Evolutionary conservation across 1,140 invertebrate species (phyloP).

Genomic region (Pogonognathellus flavescens): DNA sequence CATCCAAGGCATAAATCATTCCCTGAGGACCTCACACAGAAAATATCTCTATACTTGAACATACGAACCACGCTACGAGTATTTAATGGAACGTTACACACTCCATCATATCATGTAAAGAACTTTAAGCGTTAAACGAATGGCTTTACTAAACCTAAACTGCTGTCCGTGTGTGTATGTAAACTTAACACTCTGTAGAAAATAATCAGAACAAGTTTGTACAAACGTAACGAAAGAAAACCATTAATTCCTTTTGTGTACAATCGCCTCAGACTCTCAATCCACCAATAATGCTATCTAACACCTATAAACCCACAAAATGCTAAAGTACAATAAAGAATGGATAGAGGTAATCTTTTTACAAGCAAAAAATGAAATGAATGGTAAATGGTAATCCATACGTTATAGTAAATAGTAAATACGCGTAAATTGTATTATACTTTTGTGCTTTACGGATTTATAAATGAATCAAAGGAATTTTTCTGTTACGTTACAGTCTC

Average conservation of each 20-base stretch:
- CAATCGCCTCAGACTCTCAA: too few species aligned
- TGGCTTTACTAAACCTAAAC: too few species aligned
- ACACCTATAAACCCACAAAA: too few species aligned
- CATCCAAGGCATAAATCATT: slow-evolving; percentile 45
- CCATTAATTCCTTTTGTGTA: too few species aligned
- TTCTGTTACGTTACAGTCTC: background rate
- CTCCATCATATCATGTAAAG: background rate
- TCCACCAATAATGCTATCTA: too few species aligned
- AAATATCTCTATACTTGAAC: slow-evolving; percentile 9
- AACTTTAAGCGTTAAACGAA: too few species aligned
- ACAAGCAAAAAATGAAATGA: background rate
- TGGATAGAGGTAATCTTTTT: too few species aligned
- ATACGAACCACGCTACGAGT: background rate
- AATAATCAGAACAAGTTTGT: too few species aligned
- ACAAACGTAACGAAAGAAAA: too few species aligned
- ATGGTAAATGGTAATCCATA: background rate
- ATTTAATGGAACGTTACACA: background rate
- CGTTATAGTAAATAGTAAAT: background rate
- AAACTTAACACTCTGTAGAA: too few species aligned
- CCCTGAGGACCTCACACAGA: slow-evolving; percentile 37
- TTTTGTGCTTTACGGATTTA: slow-evolving; percentile 1
- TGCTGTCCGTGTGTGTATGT: too few species aligned
- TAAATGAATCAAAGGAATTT: slow-evolving; percentile 28
- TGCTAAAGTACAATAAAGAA: too few species aligned
- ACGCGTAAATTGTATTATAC: background rate